These are phyloP conservation scores for Habropoda laboriosa DNA, from an alignment of 1,140 invertebrate genomes.

Conservation along the genomic window DNA sequence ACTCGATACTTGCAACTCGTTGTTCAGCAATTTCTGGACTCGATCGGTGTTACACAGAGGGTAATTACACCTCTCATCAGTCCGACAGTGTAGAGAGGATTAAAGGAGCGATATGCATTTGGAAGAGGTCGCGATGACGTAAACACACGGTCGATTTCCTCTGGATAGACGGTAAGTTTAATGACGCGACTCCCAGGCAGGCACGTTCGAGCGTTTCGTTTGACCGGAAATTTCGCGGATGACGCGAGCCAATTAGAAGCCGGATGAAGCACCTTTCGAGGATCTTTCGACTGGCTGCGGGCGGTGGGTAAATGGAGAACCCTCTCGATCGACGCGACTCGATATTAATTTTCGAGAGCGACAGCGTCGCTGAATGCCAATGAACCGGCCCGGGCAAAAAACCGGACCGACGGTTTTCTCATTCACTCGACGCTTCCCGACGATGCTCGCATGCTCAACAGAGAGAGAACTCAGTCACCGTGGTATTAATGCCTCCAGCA, in stretches of 20 bases:
- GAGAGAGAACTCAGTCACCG: not conserved
- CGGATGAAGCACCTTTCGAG: constrained; percentile 2
- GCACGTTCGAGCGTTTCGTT: not conserved
- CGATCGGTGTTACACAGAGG: too few relatives aligned
- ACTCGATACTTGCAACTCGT: too few relatives aligned
- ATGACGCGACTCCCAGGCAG: too few relatives aligned
- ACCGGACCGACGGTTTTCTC: constrained; percentile 12
- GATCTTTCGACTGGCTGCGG: constrained; percentile 4
- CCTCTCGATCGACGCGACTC: constrained; percentile 23
- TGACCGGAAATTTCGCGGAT: constrained; percentile 32
- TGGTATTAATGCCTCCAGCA: not conserved
- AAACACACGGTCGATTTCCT: constrained; percentile 26
- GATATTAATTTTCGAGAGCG: constrained; percentile 43
- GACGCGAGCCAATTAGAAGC: constrained; percentile 36
- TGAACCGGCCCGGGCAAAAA: constrained; percentile 28
- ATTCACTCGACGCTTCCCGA: constrained; percentile 23
- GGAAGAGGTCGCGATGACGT: not conserved
- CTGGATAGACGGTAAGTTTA: not conserved
- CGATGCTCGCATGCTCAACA: not conserved
- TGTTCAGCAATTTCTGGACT: too few relatives aligned
- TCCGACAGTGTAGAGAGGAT: not conserved
- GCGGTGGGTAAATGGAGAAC: constrained; percentile 2
- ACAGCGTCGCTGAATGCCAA: constrained; percentile 35
- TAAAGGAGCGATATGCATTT: not conserved
- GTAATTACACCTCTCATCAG: too few relatives aligned